Percentiles rank a stretch among this genome's conserved stretches.
phyloP scores from a whole-genome alignment of 1,140 invertebrate species.

The Drosophila teissieri region DNA sequence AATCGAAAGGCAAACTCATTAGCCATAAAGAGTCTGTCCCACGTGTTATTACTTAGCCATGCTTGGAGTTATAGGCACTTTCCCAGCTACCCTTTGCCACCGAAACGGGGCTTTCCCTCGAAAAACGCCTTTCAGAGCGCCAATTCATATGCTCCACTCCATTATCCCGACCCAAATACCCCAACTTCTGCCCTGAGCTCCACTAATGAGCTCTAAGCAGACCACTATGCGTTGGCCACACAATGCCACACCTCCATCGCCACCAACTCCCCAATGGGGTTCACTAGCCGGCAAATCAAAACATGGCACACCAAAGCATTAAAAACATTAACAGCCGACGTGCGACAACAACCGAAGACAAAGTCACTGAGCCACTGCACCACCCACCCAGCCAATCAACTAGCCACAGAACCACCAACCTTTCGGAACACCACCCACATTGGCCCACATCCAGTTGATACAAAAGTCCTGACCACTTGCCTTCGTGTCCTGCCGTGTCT shows the following conservation, averaged over 20 bases:
- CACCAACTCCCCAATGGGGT: conserved; percentile 20
- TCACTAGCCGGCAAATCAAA: conserved; percentile 60
- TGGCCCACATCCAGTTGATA: conserved; percentile 5
- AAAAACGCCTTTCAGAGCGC: conserved; percentile 25
- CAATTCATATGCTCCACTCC: conserved; percentile 11
- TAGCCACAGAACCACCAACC: not conserved
- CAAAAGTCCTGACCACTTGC: conserved; percentile 28
- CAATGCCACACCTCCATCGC: conserved; percentile 6
- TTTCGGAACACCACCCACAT: conserved; percentile 10
- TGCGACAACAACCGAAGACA: conserved; percentile 36
- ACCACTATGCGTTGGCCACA: conserved; percentile 22
- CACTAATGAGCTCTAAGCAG: conserved; percentile 56
- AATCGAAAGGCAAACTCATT: conserved; percentile 41
- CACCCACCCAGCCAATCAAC: not conserved
- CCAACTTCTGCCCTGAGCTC: conserved; percentile 24
- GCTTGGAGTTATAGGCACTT: not conserved
- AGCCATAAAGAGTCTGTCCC: conserved; percentile 34
- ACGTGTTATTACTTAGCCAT: conserved; percentile 41
- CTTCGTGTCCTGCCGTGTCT: conserved; percentile 61
- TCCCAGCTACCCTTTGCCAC: not conserved
- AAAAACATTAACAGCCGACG: conserved; percentile 62
- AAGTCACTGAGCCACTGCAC: conserved; percentile 7
- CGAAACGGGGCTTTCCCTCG: conserved; percentile 3
- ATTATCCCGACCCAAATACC: not conserved
- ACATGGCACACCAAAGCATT: conserved; percentile 54